Percentiles rank a stretch among this genome's conserved stretches.
These are phyloP conservation scores for Zaprionus inermis DNA, from an alignment of 1,140 invertebrate species.

Conservation along the genomic window DNA sequence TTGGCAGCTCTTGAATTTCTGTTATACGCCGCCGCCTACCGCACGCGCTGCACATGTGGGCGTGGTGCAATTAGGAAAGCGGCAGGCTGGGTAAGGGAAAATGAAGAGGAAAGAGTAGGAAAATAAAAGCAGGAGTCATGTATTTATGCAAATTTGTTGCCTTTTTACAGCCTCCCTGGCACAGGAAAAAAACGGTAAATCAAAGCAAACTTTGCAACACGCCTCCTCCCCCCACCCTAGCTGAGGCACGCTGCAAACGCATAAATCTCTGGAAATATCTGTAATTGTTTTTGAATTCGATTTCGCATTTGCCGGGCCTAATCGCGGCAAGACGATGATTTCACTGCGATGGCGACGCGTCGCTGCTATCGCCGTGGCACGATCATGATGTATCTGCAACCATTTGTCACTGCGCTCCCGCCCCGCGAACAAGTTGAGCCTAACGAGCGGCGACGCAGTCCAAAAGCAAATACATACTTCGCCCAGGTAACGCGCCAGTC, in stretches of 20 bases:
- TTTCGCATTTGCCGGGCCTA: neutral
- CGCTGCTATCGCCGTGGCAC: slow-evolving; percentile 55
- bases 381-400: slow-evolving; percentile 78
- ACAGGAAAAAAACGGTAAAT: slow-evolving; percentile 22
- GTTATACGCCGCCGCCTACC: neutral
- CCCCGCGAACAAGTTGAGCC: slow-evolving; percentile 65
- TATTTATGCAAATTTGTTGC: slow-evolving; percentile 30
- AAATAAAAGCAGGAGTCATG: no score
- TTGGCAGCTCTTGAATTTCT: no score
- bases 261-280: slow-evolving; percentile 70
- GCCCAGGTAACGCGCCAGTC: slow-evolving; percentile 34
- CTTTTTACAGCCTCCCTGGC: slow-evolving; percentile 10
- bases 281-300: slow-evolving; percentile 61
- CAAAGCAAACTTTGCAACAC: slow-evolving; percentile 53
- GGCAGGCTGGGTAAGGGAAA: neutral
- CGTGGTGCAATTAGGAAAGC: slow-evolving; percentile 23
- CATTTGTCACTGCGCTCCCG: slow-evolving; percentile 77
- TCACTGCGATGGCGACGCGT: slow-evolving; percentile 27
- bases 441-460: slow-evolving; percentile 42
- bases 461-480: slow-evolving; percentile 70
- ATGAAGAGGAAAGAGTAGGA: neutral
- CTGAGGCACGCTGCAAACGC: slow-evolving; percentile 61
- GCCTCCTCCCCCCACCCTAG: slow-evolving; percentile 20
- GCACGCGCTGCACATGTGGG: slow-evolving; percentile 15
- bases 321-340: slow-evolving; percentile 13